These are phyloP conservation scores for Zoanthus gigantus DNA, from an alignment of 92 coral and sea anemone genomes.

Conservation along the genomic window DNA sequence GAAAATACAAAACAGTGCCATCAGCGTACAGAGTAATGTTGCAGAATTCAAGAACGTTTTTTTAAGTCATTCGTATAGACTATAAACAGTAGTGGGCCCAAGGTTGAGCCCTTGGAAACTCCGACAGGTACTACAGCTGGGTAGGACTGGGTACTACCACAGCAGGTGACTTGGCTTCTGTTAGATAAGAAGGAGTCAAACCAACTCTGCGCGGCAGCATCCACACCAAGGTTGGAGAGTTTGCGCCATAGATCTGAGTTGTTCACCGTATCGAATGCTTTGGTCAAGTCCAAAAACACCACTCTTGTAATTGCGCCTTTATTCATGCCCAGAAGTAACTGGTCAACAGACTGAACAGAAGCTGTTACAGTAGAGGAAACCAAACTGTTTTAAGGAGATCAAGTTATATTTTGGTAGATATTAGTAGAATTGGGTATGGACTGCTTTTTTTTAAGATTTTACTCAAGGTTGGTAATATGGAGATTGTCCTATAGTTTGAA, in stretches of 20 bases:
- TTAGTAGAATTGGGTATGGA: too few relatives aligned
- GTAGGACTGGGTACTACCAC: slow-evolving; percentile 46
- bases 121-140: slow-evolving; percentile 33
- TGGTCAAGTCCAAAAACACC: slow-evolving; percentile 32
- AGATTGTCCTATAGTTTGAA: too few relatives aligned
- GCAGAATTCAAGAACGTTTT: slow-evolving; percentile 30
- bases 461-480: too few relatives aligned
- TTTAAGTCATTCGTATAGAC: background rate
- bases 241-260: slow-evolving; percentile 21
- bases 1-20: slow-evolving; percentile 6
- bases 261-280: slow-evolving; percentile 2
- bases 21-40: slow-evolving; percentile 4
- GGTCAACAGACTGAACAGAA: background rate
- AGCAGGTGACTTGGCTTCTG: slow-evolving; percentile 51
- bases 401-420: slow-evolving; percentile 7
- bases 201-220: slow-evolving; percentile 42
- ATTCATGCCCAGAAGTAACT: slow-evolving; percentile 36
- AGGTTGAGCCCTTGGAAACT: background rate
- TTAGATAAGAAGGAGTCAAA: slow-evolving; percentile 48
- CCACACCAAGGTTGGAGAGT: slow-evolving; percentile 44
- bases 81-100: background rate
- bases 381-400: too few relatives aligned
- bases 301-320: slow-evolving; percentile 31
- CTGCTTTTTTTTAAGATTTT: too few relatives aligned
- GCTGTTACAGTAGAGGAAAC: too few relatives aligned